A percentile compares a stretch with the other conserved stretches of the same genome.
Evolutionary conservation across 2,113 vertebrate species (phyloP).

Genomic region (Andinoacara biseriatus): DNA sequence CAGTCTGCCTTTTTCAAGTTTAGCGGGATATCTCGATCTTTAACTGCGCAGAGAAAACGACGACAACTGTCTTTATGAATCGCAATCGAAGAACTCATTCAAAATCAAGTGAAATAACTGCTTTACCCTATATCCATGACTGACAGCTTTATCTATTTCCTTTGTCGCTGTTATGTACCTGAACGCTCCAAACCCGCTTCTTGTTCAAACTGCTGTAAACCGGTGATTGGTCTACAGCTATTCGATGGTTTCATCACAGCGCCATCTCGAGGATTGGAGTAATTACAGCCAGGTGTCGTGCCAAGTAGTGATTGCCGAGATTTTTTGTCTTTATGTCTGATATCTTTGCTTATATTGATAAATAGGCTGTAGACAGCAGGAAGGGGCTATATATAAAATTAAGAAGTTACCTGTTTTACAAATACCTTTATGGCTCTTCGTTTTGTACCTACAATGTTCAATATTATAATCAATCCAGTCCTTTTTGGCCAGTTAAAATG

Average conservation of each 20-base stretch:
- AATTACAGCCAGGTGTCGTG: not conserved
- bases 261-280: conserved; percentile 49
- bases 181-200: conserved; percentile 30
- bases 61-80: not conserved
- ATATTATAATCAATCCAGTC: no score
- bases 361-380: no score
- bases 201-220: conserved; percentile 55
- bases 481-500: no score
- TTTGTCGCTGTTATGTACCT: not conserved
- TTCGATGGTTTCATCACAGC: not conserved
- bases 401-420: no score
- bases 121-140: not conserved
- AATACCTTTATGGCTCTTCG: no score
- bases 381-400: no score
- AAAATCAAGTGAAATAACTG: not conserved
- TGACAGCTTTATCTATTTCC: not conserved
- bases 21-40: not conserved
- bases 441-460: no score
- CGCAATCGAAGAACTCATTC: not conserved
- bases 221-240: conserved; percentile 52
- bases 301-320: no score
- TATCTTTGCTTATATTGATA: no score
- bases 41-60: not conserved
- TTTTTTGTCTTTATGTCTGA: no score
- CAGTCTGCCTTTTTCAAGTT: not conserved